Percentiles rank a stretch among this genome's conserved stretches.
These are phyloP conservation scores for Papilio gigon DNA, from an alignment of 2,888 invertebrate genomes.

Conservation along the genomic window DNA sequence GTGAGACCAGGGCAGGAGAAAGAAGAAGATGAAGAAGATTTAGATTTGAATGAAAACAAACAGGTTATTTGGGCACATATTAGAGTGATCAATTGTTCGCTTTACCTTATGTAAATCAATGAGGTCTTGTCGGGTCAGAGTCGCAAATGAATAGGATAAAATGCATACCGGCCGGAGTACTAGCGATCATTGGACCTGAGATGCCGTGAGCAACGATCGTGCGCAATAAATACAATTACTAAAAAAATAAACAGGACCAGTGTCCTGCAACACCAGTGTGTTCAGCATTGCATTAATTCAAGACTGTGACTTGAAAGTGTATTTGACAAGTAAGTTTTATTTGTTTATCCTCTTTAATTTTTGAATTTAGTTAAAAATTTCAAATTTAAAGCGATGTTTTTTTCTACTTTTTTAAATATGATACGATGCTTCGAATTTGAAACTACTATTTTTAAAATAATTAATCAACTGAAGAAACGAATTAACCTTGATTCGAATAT, in stretches of 20 bases:
- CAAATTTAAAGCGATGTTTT: too few relatives aligned
- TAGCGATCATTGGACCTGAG: slow-evolving; percentile 4
- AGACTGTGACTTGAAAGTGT: not conserved
- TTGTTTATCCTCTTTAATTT: not conserved
- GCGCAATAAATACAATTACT: slow-evolving; percentile 9
- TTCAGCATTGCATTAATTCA: not conserved
- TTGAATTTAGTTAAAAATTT: too few relatives aligned
- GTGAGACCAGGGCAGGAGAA: too few relatives aligned
- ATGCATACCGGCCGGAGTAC: not conserved
- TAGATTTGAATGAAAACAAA: not conserved
- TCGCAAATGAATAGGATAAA: slow-evolving; percentile 4
- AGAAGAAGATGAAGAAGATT: too few relatives aligned
- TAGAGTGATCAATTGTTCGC: not conserved
- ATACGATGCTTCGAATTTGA: too few relatives aligned
- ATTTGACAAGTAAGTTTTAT: not conserved
- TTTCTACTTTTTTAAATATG: too few relatives aligned
- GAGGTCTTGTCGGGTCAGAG: slow-evolving; percentile 4
- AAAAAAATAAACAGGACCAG: not conserved
- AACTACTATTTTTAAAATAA: too few relatives aligned
- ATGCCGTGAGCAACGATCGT: slow-evolving; percentile 7
- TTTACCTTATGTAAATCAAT: not conserved
- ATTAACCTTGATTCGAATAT: too few relatives aligned
- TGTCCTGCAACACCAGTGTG: too few relatives aligned
- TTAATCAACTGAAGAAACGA: too few relatives aligned
- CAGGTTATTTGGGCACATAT: not conserved